These are phyloP conservation scores for Poecile montanus DNA, from an alignment of 2,797 vertebrate genomes.

Conservation along the genomic window DNA sequence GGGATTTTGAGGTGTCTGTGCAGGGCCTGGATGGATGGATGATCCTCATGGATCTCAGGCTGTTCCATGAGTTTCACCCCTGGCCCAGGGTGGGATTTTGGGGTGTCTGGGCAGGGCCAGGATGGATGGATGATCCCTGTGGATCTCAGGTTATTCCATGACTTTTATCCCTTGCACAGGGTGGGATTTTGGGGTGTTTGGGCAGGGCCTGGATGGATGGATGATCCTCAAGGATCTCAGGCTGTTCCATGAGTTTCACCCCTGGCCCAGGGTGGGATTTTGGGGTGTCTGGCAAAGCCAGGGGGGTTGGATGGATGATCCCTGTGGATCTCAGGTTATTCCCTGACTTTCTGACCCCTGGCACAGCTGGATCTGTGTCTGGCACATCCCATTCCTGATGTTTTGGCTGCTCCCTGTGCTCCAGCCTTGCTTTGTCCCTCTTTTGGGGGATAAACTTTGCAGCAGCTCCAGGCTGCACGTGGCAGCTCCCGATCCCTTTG, in stretches of 20 bases:
- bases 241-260: too few species aligned
- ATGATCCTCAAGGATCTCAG: too few species aligned
- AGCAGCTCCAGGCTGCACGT: not conserved
- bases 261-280: too few species aligned
- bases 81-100: not conserved
- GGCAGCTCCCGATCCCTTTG: not conserved
- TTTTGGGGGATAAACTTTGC: not conserved
- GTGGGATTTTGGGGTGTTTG: too few species aligned
- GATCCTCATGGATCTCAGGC: not conserved
- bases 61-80: not conserved
- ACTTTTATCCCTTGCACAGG: not conserved
- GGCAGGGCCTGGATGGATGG: too few species aligned
- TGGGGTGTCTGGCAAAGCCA: too few species aligned
- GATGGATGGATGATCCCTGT: not conserved
- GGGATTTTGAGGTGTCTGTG: not conserved
- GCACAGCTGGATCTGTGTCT: too few species aligned
- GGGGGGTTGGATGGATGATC: not conserved
- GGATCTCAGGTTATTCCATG: not conserved
- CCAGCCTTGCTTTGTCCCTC: too few species aligned
- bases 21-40: too few species aligned
- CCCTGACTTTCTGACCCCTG: not conserved
- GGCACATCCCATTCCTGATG: too few species aligned
- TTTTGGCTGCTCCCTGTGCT: too few species aligned
- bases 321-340: not conserved
- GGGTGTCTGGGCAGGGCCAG: not conserved